Conservation (phyloP, 2,113 vertebrate species). For the Sphaerodactylus townsendi region DNA sequence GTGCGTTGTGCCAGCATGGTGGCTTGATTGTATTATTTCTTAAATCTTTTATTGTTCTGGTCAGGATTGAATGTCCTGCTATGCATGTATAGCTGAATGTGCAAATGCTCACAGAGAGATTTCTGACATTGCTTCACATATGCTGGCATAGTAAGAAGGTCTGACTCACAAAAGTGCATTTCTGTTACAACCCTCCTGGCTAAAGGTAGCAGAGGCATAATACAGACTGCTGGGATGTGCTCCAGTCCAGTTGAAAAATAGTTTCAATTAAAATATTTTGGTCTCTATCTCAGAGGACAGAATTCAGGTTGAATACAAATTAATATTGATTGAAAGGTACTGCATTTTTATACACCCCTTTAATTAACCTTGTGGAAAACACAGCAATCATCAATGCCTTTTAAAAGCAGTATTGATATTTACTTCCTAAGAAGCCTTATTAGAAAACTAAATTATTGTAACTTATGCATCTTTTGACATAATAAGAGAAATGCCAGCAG, state of each 20-base stretch:
- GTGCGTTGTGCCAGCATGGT: neutral
- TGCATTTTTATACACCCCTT: neutral
- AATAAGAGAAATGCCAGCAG: neutral
- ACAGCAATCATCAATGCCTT: neutral
- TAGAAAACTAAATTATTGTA: neutral
- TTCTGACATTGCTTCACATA: neutral
- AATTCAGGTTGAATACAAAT: conserved; percentile 4
- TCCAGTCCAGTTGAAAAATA: conserved; percentile 9
- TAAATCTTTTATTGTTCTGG: neutral
- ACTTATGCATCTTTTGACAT: neutral
- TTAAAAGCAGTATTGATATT: neutral
- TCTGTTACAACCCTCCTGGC: neutral
- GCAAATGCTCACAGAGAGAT: neutral
- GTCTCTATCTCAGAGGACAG: neutral
- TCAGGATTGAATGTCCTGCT: neutral
- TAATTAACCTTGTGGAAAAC: conserved; percentile 11
- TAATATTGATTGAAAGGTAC: neutral
- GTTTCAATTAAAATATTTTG: conserved; percentile 2
- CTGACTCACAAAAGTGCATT: neutral
- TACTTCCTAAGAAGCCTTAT: neutral
- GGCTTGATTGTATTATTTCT: neutral
- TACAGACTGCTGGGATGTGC: neutral
- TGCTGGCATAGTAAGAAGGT: neutral
- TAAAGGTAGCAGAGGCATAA: neutral
- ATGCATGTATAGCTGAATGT: neutral